Evolutionary conservation across 2,113 vertebrate species (phyloP).

Genomic region (Eptesicus fuscus): DNA sequence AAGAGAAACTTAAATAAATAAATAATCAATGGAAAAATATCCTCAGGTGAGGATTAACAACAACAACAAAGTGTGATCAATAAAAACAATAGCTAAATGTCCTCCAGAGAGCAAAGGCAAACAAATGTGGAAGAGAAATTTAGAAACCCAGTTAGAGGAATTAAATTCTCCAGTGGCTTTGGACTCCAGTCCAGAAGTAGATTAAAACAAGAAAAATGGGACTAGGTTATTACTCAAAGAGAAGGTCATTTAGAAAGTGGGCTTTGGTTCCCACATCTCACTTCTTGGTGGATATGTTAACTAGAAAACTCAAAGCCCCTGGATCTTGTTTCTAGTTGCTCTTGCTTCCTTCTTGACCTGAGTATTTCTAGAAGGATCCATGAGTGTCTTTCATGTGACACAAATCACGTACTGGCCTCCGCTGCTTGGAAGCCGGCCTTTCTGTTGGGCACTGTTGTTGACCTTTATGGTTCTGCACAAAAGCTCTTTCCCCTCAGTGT

Average conservation of each 20-base stretch:
- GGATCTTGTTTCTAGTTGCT: background rate
- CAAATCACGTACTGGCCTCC: background rate
- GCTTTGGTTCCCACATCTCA: background rate
- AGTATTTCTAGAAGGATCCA: background rate
- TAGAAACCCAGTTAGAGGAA: background rate
- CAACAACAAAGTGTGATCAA: background rate
- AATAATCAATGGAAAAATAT: no score
- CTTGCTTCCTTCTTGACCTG: background rate
- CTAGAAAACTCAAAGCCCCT: background rate
- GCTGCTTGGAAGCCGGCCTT: background rate
- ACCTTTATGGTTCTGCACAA: background rate
- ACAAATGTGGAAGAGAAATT: background rate
- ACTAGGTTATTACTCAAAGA: background rate
- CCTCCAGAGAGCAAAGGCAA: background rate
- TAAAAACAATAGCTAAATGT: background rate
- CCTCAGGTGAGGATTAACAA: no score
- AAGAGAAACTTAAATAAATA: no score
- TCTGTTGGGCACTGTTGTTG: background rate
- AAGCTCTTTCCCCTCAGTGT: background rate
- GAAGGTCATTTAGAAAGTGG: background rate
- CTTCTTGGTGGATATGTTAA: background rate
- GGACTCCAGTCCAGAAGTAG: background rate
- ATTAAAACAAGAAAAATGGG: no score
- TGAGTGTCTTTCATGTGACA: background rate
- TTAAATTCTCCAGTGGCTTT: background rate